Base-by-base conservation (phyloP, 1,140 invertebrate genomes). In the Drosophila pseudoananassae region DNA sequence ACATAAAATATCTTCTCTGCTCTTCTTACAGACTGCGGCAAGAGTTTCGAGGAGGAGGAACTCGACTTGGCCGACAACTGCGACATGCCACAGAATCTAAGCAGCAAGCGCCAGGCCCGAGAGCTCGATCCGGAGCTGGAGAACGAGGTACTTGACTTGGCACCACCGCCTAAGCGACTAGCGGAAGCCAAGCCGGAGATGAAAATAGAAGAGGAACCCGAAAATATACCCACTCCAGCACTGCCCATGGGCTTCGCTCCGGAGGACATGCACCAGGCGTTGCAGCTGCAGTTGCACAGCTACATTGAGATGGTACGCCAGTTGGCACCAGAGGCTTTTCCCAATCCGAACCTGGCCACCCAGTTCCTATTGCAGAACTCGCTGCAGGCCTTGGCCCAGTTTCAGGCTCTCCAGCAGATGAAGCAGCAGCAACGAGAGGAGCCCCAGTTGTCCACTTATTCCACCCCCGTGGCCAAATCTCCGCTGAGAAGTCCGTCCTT, bases 381-480 rank as follows among this genome's bases (percentile, higher is more conserved):
- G 2, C 63, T 91, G 49, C 96, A 97, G 82, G 95, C 95, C 1
- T 94, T 97, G 61, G 95, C 95, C 70, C 96, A 96, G 79, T 93
- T 97, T 36, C 95, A 97, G 75, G 96, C 96, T 55, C 92, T 96
- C 51, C 95, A 97, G 74, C 96, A 97, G 85, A 94, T 96, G 54
- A 96, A 96, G 60, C 94, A 93, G 70, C 92, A 93, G 81, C 92
- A 68, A 8, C n/a, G 93, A 47, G 92, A 92, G 59, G 65, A 68
- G 14, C 12, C 23, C 20, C 91, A 92, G 60, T 53, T 60, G 15
- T 57, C 68, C n/a, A 90, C 78, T 47, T 91, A 83, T 92, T 76
- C 93, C 90, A 84, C 85, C 0, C 90, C 90, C 1, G 8, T 76
- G 84, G 92, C 78, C 5, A 88, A 88, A 17, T 93, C 92, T 3